Conservation (phyloP, 2,888 invertebrate genomes). For the Diaperis boleti region DNA sequence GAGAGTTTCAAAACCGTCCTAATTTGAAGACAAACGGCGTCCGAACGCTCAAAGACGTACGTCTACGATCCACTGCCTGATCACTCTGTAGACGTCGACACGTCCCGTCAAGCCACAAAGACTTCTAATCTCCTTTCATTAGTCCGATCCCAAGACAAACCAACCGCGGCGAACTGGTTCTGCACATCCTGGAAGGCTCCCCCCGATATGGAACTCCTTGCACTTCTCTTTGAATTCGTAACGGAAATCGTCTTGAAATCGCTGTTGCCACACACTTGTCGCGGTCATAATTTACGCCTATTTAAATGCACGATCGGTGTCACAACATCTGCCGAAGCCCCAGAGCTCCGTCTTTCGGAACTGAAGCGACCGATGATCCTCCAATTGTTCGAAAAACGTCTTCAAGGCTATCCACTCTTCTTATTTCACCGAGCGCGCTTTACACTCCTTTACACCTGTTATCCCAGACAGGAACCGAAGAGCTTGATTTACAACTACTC, state of each 20-base stretch:
- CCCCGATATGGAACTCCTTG: neutral
- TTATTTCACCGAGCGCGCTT: constrained; percentile 27
- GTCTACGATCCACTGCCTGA: too few species aligned
- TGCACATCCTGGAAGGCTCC: neutral
- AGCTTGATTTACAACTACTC: constrained; percentile 26
- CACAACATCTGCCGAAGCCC: constrained; percentile 1
- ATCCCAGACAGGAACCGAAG: constrained; percentile 25
- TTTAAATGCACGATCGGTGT: constrained; percentile 19
- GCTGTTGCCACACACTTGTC: constrained; percentile 10
- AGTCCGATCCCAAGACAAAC: too few species aligned
- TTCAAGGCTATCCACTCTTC: constrained; percentile 31
- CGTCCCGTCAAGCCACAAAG: too few species aligned
- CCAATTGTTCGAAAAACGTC: constrained; percentile 6
- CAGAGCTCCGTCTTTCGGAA: too few species aligned
- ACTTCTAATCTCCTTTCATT: too few species aligned
- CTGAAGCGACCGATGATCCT: neutral
- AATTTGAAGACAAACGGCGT: too few species aligned
- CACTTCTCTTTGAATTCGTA: constrained; percentile 6
- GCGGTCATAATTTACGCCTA: constrained; percentile 14
- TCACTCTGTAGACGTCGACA: too few species aligned
- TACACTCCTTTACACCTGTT: constrained; percentile 35
- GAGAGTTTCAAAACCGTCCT: too few species aligned
- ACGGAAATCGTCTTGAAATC: constrained; percentile 12
- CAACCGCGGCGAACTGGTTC: neutral
- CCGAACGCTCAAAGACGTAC: too few species aligned